Conservation (phyloP, 30 jellyfish, hydroid and myxozoan genomes). For the Haliclystus octoradiatus region DNA sequence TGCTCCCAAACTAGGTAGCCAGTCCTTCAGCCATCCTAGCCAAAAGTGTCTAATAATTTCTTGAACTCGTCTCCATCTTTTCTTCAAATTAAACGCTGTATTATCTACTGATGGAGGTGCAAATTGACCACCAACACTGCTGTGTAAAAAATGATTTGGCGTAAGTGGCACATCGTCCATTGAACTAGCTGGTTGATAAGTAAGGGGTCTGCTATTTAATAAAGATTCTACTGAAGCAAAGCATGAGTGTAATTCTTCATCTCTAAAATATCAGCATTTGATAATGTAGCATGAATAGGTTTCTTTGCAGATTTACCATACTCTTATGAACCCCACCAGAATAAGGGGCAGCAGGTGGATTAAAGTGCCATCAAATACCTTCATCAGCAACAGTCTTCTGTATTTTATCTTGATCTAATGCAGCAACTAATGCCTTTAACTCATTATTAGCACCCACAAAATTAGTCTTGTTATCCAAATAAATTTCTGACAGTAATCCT, state of each 20-base stretch:
- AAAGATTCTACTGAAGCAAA: constrained; percentile 23
- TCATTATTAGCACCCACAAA: constrained; percentile 34
- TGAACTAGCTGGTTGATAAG: constrained; percentile 20
- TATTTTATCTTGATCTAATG: constrained; percentile 9
- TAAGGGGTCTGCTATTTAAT: constrained; percentile 27
- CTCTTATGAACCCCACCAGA: constrained; percentile 24
- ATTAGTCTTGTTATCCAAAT: constrained; percentile 24
- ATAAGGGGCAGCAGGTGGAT: constrained; percentile 39
- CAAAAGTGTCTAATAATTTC: constrained; percentile 15
- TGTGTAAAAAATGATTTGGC: constrained; percentile 31
- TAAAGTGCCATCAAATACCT: constrained; percentile 47
- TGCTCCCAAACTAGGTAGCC: constrained; percentile 19
- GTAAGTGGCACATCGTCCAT: constrained; percentile 32
- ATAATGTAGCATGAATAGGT: constrained; percentile 17
- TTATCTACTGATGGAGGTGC: constrained; percentile 10
- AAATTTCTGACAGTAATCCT: constrained; percentile 20
- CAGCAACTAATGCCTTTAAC: constrained; percentile 11
- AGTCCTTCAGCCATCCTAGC: constrained; percentile 17
- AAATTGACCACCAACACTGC: constrained; percentile 28
- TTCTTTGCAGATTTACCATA: constrained; percentile 31
- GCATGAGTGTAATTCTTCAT: too few species aligned
- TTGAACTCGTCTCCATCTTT: constrained; percentile 24
- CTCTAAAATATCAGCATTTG: constrained; percentile 20
- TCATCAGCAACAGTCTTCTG: constrained; percentile 24
- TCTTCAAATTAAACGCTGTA: constrained; percentile 6